Base-by-base conservation (phyloP, 2,797 vertebrate species). In the Molossus molossus region DNA sequence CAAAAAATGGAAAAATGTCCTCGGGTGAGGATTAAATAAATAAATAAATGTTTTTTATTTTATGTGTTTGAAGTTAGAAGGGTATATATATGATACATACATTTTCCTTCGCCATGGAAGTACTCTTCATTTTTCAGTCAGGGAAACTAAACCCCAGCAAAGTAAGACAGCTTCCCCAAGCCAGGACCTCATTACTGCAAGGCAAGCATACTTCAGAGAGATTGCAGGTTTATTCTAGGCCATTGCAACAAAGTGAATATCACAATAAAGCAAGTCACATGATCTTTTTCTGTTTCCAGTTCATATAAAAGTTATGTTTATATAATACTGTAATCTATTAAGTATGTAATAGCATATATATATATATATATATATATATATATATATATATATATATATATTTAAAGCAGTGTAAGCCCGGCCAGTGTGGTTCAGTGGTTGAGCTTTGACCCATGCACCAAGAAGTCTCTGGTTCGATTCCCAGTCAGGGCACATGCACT, bases 71-170 rank as follows among this genome's bases (percentile, higher is more conserved):
- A 18, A 94, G 4, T 83, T 90, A 17, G 27, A 33, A 9, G 2
- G n/a, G 3, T 91, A 45, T 45, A 45, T 45, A 4, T 85, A 62
- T 81, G 73, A 21, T 75, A 45, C 7, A 37, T 37, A 2, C 86
- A 76, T 10, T 79, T 79, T 90, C 17, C 29, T 82, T 87, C 79
- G 37, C 5, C 7, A 45, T 90, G 45, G 29, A 37, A 65, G 9
- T 57, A 13, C 4, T 37, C 40, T 67, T 87, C 11, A 76, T 94
- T 87, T 88, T 92, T 82, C 50, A 83, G 25, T 55, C 4, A 90
- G n/a, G 40, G 48, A 93, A 91, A 91, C 55, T 90, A 62, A 90
- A 72, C 73, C 55, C 40, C n/a, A 87, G 45, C 45, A 90, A 95
- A 82, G 11, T 84, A 40, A 94, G 72, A 53, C 4, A 64, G 23